These are phyloP conservation scores for Holacanthella duospinosa DNA, from an alignment of 2,888 invertebrate genomes.

Conservation along the genomic window DNA sequence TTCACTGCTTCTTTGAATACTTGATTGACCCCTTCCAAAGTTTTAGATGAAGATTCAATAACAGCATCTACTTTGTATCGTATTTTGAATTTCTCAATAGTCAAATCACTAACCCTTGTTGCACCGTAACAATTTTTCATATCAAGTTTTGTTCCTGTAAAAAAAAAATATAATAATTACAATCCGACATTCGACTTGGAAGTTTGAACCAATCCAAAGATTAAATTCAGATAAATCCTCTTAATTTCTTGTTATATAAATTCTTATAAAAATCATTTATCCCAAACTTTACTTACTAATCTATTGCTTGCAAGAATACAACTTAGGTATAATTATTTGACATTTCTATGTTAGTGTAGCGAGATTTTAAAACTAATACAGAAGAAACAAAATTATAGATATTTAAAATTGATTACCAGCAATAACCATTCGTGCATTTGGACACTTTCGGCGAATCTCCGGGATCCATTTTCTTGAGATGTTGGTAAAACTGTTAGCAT, in stretches of 20 bases:
- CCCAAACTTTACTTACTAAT: too few species aligned
- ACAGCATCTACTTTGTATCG: slow-evolving; percentile 4
- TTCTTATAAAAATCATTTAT: too few species aligned
- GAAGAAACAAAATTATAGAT: too few species aligned
- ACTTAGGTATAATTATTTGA: too few species aligned
- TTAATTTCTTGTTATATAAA: too few species aligned
- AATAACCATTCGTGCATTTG: slow-evolving; percentile 66
- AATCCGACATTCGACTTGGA: too few species aligned
- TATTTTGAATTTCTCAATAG: neutral
- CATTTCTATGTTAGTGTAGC: too few species aligned
- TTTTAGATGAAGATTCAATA: slow-evolving; percentile 1
- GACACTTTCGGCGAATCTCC: slow-evolving; percentile 68
- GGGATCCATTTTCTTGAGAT: slow-evolving; percentile 75
- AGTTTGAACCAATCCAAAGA: neutral
- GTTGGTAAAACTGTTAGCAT: slow-evolving; percentile 67
- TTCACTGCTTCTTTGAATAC: slow-evolving; percentile 8
- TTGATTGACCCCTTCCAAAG: slow-evolving; percentile 7
- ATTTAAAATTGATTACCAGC: slow-evolving; percentile 58
- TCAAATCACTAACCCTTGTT: slow-evolving; percentile 4
- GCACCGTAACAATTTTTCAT: neutral
- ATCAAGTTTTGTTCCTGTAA: slow-evolving; percentile 12
- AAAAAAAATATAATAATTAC: neutral
- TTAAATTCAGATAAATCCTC: neutral
- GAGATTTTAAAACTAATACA: too few species aligned
- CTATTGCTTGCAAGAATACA: too few species aligned